phyloP scores from a whole-genome alignment of 2,888 invertebrate genomes.

The Drosophila setosimentum region DNA sequence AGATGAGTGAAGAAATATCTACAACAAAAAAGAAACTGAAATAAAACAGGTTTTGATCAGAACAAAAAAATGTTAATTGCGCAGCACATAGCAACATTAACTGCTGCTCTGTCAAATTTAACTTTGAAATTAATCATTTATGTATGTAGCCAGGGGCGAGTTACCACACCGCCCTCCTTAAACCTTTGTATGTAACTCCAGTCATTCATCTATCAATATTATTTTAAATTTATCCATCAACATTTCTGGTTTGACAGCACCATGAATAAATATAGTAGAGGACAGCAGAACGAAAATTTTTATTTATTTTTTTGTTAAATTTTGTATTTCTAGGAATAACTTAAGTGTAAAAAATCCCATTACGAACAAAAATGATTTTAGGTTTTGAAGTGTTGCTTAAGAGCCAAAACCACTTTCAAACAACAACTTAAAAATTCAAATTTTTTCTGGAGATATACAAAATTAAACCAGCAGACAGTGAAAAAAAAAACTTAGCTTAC shows the following conservation, averaged over 20 bases:
- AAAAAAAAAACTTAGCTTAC: not conserved
- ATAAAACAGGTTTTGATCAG: conserved; percentile 19
- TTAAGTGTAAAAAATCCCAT: not conserved
- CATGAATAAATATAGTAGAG: not conserved
- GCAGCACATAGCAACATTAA: not conserved
- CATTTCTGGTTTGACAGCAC: not conserved
- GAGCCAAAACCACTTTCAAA: not conserved
- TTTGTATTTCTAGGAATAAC: not conserved
- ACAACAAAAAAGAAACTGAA: not conserved
- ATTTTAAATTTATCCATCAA: not conserved
- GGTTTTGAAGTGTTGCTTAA: not conserved
- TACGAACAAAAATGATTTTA: not conserved
- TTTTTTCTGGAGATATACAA: not conserved
- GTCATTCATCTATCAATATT: not conserved
- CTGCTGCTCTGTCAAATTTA: conserved; percentile 5
- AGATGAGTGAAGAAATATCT: conserved; percentile 10
- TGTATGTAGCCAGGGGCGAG: not conserved
- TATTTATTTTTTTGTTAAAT: not conserved
- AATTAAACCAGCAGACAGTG: not conserved
- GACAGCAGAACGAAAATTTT: not conserved
- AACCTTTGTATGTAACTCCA: not conserved
- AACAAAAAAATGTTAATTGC: conserved; percentile 14
- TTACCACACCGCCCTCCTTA: not conserved
- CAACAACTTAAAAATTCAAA: not conserved
- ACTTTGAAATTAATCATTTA: not conserved